Evolutionary conservation across 2,113 vertebrate genomes (phyloP).

Genomic region (Thinocorus orbignyianus): DNA sequence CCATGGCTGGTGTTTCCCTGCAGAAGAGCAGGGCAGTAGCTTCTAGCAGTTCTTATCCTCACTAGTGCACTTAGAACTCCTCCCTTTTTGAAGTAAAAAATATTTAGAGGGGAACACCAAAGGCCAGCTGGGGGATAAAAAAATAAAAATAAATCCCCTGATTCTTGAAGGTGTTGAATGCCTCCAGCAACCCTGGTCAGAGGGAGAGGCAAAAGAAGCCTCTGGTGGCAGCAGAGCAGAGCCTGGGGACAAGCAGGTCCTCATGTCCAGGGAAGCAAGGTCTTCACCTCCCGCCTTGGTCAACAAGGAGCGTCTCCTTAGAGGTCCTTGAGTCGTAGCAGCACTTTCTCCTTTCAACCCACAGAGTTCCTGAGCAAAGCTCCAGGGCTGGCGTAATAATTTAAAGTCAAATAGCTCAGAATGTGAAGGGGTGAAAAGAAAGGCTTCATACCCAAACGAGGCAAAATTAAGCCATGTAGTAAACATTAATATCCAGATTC

Average conservation of each 20-base stretch:
- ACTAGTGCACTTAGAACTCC: background rate
- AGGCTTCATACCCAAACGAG: background rate
- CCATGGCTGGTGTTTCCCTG: fast-evolving
- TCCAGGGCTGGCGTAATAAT: background rate
- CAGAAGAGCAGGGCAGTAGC: background rate
- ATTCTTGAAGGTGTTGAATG: background rate
- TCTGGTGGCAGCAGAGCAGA: fast-evolving
- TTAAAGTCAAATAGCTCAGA: background rate
- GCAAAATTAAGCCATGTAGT: background rate
- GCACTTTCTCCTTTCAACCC: background rate
- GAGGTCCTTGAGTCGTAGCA: background rate
- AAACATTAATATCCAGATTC: background rate
- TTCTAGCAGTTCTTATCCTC: background rate
- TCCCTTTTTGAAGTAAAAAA: background rate
- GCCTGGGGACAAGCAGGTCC: background rate
- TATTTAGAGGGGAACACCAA: background rate
- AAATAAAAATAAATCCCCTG: background rate
- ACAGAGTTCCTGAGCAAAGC: background rate
- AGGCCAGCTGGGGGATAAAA: background rate
- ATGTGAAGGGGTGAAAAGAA: background rate
- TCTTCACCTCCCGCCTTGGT: background rate
- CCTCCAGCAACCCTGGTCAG: background rate
- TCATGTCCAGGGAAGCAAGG: too few species aligned
- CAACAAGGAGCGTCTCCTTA: background rate
- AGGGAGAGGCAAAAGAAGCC: background rate